A percentile compares a stretch with the other conserved stretches of the same genome.
phyloP scores from a whole-genome alignment of 2,113 vertebrate species.

The Cottus gobio region DNA sequence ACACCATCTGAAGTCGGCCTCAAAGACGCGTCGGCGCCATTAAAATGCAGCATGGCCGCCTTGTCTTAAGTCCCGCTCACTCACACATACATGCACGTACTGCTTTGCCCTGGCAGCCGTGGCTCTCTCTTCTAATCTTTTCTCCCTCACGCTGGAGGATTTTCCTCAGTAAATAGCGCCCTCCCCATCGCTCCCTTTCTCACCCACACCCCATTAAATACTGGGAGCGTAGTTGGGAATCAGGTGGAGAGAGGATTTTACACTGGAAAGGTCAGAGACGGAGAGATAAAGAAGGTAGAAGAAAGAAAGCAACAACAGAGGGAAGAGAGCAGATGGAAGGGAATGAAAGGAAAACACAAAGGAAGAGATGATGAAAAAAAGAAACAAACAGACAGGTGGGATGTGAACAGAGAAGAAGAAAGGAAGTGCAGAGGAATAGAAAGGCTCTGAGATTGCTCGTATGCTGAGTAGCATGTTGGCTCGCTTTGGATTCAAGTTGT shows the following conservation, averaged over 20 bases:
- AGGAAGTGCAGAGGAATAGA: conserved; percentile 33
- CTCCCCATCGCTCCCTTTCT: conserved; percentile 12
- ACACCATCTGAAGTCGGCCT: conserved; percentile 43
- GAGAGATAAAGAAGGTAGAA: conserved; percentile 48
- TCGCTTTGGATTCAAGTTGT: conserved; percentile 36
- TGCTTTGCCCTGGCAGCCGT: conserved; percentile 48
- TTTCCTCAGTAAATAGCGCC: conserved; percentile 63
- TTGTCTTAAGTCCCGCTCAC: conserved; percentile 57
- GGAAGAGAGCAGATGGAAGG: conserved; percentile 52
- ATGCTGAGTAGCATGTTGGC: conserved; percentile 24
- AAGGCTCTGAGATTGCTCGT: conserved; percentile 9
- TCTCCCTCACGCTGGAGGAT: conserved; percentile 56
- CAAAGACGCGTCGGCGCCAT: conserved; percentile 38
- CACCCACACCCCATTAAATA: conserved; percentile 57
- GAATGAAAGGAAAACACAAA: conserved; percentile 50
- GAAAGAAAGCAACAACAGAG: conserved; percentile 49
- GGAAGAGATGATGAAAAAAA: conserved; percentile 43
- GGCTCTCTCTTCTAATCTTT: conserved; percentile 63
- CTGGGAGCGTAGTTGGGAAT: conserved; percentile 51
- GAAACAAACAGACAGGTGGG: conserved; percentile 46
- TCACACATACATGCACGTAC: conserved; percentile 34
- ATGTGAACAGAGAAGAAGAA: conserved; percentile 40
- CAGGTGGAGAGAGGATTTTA: conserved; percentile 54
- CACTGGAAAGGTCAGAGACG: conserved; percentile 71
- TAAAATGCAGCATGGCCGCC: conserved; percentile 59